Percentiles rank a stretch among this genome's conserved stretches.
Conservation (phyloP, 2,113 vertebrate species). For the Alouatta palliata region DNA sequence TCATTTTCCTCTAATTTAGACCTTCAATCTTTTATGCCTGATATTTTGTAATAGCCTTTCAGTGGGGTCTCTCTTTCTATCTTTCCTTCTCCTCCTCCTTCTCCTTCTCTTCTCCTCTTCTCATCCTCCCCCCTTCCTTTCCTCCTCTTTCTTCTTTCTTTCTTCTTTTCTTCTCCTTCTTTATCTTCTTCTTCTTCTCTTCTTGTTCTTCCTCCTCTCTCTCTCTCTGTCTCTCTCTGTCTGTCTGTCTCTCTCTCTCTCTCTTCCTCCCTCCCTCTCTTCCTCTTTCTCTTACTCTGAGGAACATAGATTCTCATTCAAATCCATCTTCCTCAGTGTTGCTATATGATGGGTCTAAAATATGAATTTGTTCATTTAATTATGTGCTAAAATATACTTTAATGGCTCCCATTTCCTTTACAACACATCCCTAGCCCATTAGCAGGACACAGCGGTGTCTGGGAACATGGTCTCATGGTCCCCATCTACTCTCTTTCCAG, state of each 20-base stretch:
- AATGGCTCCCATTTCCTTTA: background rate
- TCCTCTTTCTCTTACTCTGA: background rate
- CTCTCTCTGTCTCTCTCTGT: too few species aligned
- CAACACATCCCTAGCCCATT: background rate
- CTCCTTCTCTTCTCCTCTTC: too few species aligned
- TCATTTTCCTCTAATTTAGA: background rate
- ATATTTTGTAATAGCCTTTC: background rate
- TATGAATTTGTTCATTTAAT: background rate
- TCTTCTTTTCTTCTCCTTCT: too few species aligned
- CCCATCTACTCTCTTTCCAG: too few species aligned
- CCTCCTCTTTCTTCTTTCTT: too few species aligned
- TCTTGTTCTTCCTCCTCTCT: too few species aligned
- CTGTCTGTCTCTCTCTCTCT: too few species aligned
- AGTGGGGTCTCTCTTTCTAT: background rate
- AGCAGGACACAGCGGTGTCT: rapidly evolving
- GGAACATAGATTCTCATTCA: background rate
- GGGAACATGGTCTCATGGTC: rapidly evolving
- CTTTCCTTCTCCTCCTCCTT: background rate
- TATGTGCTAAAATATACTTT: background rate
- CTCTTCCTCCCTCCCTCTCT: too few species aligned
- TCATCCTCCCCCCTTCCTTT: rapidly evolving
- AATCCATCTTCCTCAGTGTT: background rate
- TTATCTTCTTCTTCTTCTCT: too few species aligned
- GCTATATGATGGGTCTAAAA: background rate
- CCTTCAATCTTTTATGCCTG: background rate